Percentiles rank a stretch among this genome's conserved stretches.
Conservation (phyloP, 2,113 vertebrate genomes). For the Sinocyclocheilus anshuiensis region DNA sequence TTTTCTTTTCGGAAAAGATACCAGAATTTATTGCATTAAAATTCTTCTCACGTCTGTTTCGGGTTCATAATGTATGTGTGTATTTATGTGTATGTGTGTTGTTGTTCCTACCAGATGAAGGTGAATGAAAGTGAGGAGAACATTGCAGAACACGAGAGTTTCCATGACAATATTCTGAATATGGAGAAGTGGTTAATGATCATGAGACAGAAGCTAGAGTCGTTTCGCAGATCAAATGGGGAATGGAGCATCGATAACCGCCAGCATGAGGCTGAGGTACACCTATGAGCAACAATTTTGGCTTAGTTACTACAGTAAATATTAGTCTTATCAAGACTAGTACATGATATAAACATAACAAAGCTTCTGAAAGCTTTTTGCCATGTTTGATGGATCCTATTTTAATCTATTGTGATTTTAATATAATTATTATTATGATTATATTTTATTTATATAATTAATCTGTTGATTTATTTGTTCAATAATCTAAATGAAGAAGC, state of each 20-base stretch:
- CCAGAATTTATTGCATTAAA: not conserved
- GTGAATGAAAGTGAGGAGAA: conserved; percentile 68
- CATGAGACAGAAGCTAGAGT: conserved; percentile 78
- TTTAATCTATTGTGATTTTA: not conserved
- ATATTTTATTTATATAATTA: not conserved
- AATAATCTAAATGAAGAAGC: not conserved
- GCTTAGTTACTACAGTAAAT: not conserved
- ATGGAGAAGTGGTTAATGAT: conserved; percentile 82
- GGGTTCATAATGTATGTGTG: not conserved
- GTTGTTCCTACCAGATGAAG: conserved; percentile 62
- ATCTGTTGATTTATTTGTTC: not conserved
- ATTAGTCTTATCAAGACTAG: not conserved
- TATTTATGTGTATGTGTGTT: not conserved
- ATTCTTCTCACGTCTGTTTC: not conserved
- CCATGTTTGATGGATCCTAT: not conserved
- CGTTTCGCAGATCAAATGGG: conserved; percentile 61
- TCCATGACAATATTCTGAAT: conserved; percentile 78
- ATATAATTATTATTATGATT: not conserved
- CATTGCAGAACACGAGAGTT: conserved; percentile 76
- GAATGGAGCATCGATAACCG: conserved; percentile 67
- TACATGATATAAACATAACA: not conserved
- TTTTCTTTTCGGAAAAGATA: not conserved
- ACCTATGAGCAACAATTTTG: not conserved
- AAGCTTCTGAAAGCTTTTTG: not conserved
- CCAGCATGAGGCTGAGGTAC: conserved; percentile 80